These are phyloP conservation scores for Trichacis sp. DNA, from an alignment of 2,888 invertebrate species.

Conservation along the genomic window DNA sequence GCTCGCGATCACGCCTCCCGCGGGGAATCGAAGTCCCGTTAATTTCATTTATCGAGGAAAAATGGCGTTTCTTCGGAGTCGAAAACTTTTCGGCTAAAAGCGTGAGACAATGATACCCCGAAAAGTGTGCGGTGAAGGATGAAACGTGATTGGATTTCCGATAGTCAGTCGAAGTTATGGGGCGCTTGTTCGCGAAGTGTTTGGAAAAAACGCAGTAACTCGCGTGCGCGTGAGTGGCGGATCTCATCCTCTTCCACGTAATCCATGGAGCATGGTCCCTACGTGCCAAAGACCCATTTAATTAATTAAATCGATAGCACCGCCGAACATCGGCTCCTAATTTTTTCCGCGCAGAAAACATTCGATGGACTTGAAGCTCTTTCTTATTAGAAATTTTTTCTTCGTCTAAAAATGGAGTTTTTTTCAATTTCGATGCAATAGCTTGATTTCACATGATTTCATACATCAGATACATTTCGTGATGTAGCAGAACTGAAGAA, in stretches of 20 bases:
- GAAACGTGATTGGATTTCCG: slow-evolving; percentile 56
- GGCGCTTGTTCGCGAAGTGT: slow-evolving; percentile 30
- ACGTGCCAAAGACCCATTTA: slow-evolving; percentile 27
- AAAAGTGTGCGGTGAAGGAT: slow-evolving; percentile 36
- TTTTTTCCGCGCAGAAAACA: slow-evolving; percentile 24
- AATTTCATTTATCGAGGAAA: not conserved
- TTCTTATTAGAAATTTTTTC: too few relatives aligned
- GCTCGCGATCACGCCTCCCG: not conserved
- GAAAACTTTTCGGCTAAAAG: too few relatives aligned
- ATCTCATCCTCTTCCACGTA: slow-evolving; percentile 35
- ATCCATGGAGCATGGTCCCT: too few relatives aligned
- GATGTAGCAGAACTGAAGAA: too few relatives aligned
- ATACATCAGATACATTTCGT: too few relatives aligned
- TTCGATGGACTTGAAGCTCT: too few relatives aligned
- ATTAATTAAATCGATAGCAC: slow-evolving; percentile 36
- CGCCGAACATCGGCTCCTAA: slow-evolving; percentile 25
- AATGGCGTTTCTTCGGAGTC: too few relatives aligned
- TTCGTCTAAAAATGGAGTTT: too few relatives aligned
- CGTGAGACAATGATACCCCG: too few relatives aligned
- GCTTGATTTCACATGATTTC: too few relatives aligned
- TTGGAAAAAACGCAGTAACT: slow-evolving; percentile 24
- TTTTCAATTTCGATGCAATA: too few relatives aligned
- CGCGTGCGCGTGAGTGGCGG: slow-evolving; percentile 31
- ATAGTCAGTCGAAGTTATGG: slow-evolving; percentile 56
- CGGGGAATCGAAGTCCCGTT: not conserved